phyloP scores from a whole-genome alignment of 2,888 invertebrate genomes.

The Tachina grossa region DNA sequence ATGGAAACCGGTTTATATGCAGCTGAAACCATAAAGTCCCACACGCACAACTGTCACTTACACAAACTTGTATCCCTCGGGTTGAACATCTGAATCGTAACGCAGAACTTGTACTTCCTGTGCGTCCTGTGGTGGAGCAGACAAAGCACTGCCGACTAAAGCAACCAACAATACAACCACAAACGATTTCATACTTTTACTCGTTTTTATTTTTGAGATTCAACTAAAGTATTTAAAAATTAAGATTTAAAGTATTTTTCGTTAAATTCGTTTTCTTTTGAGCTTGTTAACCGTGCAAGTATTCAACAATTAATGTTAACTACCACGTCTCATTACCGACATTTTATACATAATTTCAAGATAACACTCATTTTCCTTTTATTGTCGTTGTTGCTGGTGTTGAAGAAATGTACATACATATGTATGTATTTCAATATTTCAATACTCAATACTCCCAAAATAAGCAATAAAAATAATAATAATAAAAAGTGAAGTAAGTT shows the following conservation, averaged over 20 bases:
- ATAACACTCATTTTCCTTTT: slow-evolving; percentile 51
- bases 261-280: slow-evolving; percentile 23
- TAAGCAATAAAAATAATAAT: neutral
- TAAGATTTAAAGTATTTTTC: slow-evolving; percentile 7
- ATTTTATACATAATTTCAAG: slow-evolving; percentile 73
- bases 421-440: slow-evolving; percentile 2
- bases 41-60: slow-evolving; percentile 73
- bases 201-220: slow-evolving; percentile 31
- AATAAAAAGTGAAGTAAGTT: neutral
- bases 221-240: slow-evolving; percentile 5
- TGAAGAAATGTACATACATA: slow-evolving; percentile 30
- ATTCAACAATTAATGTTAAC: slow-evolving; percentile 77
- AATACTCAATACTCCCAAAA: slow-evolving; percentile 3
- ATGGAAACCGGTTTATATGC: slow-evolving; percentile 32
- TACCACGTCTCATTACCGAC: slow-evolving; percentile 72
- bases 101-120: slow-evolving; percentile 85
- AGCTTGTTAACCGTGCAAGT: slow-evolving; percentile 70
- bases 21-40: neutral
- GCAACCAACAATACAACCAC: slow-evolving; percentile 76
- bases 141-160: slow-evolving; percentile 76
- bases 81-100: slow-evolving; percentile 84
- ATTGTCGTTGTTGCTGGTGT: slow-evolving; percentile 29
- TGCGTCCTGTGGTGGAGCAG: slow-evolving; percentile 78
- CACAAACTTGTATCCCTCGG: slow-evolving; percentile 80
- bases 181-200: slow-evolving; percentile 73